Evolutionary conservation across 2,888 invertebrate genomes (phyloP).

Genomic region (Thumatha senex): DNA sequence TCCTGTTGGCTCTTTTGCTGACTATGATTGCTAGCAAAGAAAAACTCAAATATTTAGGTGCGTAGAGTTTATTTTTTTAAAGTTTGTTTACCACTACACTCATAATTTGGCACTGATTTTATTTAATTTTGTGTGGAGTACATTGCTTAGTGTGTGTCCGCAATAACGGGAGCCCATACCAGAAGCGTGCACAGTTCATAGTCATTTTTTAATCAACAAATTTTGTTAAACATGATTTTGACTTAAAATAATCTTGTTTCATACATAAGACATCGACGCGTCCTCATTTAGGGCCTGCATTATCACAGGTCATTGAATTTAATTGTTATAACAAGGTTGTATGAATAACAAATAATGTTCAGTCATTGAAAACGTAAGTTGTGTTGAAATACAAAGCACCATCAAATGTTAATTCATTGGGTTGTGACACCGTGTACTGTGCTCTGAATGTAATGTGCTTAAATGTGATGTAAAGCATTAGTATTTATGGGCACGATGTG

Average conservation of each 20-base stretch:
- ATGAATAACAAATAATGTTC: constrained; percentile 56
- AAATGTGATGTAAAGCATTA: constrained; percentile 42
- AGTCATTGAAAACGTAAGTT: constrained; percentile 59
- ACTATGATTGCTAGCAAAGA: constrained; percentile 93
- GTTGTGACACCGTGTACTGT: constrained; percentile 44
- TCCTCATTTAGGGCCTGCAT: constrained; percentile 49
- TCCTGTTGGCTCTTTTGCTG: constrained; percentile 90
- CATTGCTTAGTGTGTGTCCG: constrained; percentile 77
- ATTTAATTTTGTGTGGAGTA: constrained; percentile 56
- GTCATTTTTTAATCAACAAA: constrained; percentile 36
- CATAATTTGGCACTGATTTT: constrained; percentile 63
- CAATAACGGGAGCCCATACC: constrained; percentile 62
- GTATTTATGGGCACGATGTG: constrained; percentile 44
- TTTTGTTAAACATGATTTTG: constrained; percentile 19
- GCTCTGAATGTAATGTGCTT: constrained; percentile 47
- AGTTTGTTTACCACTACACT: constrained; percentile 51
- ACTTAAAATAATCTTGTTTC: constrained; percentile 29
- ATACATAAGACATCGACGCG: constrained; percentile 72
- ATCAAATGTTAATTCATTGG: constrained; percentile 39
- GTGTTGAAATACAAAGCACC: constrained; percentile 32
- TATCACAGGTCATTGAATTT: constrained; percentile 50
- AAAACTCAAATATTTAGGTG: constrained; percentile 89
- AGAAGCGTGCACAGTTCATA: constrained; percentile 44
- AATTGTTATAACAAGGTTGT: constrained; percentile 55
- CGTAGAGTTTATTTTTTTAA: constrained; percentile 68